These are phyloP conservation scores for Lutraria lutraria DNA, from an alignment of 2,888 invertebrate species.

Conservation along the genomic window DNA sequence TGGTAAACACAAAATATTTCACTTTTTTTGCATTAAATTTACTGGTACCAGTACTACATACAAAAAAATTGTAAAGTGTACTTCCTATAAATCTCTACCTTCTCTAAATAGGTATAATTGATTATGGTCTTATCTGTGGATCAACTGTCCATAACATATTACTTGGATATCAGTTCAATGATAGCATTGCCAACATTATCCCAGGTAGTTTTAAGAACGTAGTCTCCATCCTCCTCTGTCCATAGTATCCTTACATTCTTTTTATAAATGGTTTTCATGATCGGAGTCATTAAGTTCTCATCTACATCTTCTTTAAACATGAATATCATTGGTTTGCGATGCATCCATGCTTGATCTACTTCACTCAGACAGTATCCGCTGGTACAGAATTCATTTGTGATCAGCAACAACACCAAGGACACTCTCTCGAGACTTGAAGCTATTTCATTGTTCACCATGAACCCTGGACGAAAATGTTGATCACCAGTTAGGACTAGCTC, in stretches of 20 bases:
- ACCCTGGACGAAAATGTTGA: constrained; percentile 28
- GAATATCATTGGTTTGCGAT: constrained; percentile 32
- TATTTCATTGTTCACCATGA: constrained; percentile 25
- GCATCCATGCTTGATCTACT: constrained; percentile 27
- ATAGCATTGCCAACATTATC: constrained; percentile 25
- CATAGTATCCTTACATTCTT: constrained; percentile 26
- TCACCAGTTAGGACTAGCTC: constrained; percentile 26
- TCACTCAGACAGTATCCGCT: constrained; percentile 24
- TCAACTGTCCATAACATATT: neutral
- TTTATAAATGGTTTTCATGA: constrained; percentile 18
- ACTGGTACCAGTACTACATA: too few species aligned
- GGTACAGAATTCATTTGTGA: constrained; percentile 19
- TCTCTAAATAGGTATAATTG: too few species aligned
- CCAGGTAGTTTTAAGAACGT: constrained; percentile 26
- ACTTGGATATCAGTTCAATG: constrained; percentile 19
- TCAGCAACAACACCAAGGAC: neutral
- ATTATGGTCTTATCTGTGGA: too few species aligned
- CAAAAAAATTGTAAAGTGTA: too few species aligned
- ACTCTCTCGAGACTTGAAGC: neutral
- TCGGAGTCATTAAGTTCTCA: neutral
- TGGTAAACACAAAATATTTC: too few species aligned
- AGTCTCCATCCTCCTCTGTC: constrained; percentile 18
- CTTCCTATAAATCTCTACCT: too few species aligned
- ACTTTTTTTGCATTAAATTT: too few species aligned
- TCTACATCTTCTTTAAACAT: constrained; percentile 31